phyloP scores from a whole-genome alignment of 2,888 invertebrate genomes.

The Ichneumon xanthorius region DNA sequence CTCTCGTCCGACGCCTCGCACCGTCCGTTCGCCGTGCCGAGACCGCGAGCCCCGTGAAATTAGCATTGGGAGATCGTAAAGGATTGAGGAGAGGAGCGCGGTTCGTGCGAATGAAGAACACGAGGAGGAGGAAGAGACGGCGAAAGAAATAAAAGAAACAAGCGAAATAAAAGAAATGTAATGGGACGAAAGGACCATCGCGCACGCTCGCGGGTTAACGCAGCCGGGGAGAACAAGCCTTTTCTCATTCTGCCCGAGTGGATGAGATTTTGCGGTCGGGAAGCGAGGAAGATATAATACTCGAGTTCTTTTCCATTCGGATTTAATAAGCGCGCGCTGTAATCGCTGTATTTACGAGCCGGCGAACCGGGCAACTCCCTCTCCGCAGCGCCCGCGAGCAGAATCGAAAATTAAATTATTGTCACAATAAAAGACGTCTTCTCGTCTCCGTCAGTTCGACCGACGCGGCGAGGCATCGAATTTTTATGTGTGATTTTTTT shows the following conservation, averaged over 20 bases:
- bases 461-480: slow-evolving; percentile 27
- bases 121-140: slow-evolving; percentile 65
- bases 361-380: slow-evolving; percentile 23
- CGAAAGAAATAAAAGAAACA: slow-evolving; percentile 51
- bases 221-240: slow-evolving; percentile 39
- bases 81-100: slow-evolving; percentile 71
- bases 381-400: slow-evolving; percentile 61
- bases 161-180: slow-evolving; percentile 54
- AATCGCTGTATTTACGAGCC: slow-evolving; percentile 83
- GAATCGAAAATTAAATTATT: slow-evolving; percentile 81
- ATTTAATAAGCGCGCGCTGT: slow-evolving; percentile 83
- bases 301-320: slow-evolving; percentile 67
- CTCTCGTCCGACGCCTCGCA: slow-evolving; percentile 49
- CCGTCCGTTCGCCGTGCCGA: slow-evolving; percentile 63
- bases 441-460: not conserved
- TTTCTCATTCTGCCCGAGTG: slow-evolving; percentile 49
- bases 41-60: slow-evolving; percentile 82
- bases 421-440: slow-evolving; percentile 79
- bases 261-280: slow-evolving; percentile 55
- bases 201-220: slow-evolving; percentile 37
- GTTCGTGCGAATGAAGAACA: slow-evolving; percentile 68
- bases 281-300: slow-evolving; percentile 52
- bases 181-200: slow-evolving; percentile 60
- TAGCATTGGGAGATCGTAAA: slow-evolving; percentile 84
- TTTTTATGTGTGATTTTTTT: not conserved